Percentiles rank a stretch among this genome's conserved stretches.
These are phyloP conservation scores for Mesitornis unicolor DNA, from an alignment of 2,113 vertebrate species.

Conservation along the genomic window DNA sequence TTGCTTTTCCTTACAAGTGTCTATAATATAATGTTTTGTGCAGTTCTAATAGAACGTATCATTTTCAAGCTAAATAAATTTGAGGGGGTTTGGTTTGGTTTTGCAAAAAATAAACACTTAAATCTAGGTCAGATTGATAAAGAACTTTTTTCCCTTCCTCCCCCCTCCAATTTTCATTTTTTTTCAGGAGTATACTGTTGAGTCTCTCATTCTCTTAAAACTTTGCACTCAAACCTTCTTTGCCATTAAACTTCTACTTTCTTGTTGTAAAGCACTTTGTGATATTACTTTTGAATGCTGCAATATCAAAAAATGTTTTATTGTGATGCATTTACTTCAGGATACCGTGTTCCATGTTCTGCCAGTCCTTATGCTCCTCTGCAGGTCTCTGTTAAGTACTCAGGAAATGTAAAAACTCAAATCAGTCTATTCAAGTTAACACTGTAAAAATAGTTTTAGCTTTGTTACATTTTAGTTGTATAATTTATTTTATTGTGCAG, in stretches of 20 bases:
- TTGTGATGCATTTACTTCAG: background rate
- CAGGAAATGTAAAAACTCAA: background rate
- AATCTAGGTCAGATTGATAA: background rate
- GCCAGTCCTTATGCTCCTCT: background rate
- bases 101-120: background rate
- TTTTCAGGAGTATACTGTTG: background rate
- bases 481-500: background rate
- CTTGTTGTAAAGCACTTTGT: background rate
- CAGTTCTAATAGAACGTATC: background rate
- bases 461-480: background rate
- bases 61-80: slow-evolving; percentile 7
- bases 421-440: slow-evolving; percentile 13
- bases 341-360: background rate
- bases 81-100: background rate
- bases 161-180: background rate
- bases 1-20: background rate
- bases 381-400: background rate
- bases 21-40: background rate
- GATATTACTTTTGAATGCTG: background rate
- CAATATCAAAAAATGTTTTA: background rate
- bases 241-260: background rate
- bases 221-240: background rate
- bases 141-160: background rate
- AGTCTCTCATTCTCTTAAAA: background rate
- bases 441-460: background rate